These are phyloP conservation scores for Tachystola acroxantha DNA, from an alignment of 2,888 invertebrate species.

Conservation along the genomic window DNA sequence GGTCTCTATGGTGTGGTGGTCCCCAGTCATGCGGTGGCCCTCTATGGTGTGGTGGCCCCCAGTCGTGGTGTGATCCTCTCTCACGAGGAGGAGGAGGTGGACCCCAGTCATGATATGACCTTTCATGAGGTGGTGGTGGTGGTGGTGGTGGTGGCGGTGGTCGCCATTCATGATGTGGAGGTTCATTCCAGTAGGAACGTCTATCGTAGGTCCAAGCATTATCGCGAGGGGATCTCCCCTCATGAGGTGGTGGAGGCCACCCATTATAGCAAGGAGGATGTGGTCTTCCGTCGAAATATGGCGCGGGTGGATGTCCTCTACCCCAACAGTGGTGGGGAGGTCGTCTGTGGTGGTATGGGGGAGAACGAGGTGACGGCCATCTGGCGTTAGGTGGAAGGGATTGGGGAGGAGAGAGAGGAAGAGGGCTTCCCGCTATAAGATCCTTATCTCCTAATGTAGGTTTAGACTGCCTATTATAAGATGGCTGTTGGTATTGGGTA, in stretches of 20 bases:
- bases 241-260: conserved; percentile 5
- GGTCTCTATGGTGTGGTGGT: conserved; percentile 1
- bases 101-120: conserved; percentile 6
- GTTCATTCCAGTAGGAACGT: conserved; percentile 1
- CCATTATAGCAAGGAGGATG: conserved; percentile 9
- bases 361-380: conserved; percentile 15
- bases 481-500: too few relatives aligned
- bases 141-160: conserved; percentile 13
- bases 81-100: conserved; percentile 9
- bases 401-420: too few relatives aligned
- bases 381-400: conserved; percentile 13
- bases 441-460: too few relatives aligned
- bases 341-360: conserved; percentile 8
- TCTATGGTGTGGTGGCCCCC: conserved; percentile 9
- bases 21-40: conserved; percentile 9
- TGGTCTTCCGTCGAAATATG: conserved; percentile 1
- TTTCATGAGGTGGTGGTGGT: conserved; percentile 10
- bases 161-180: conserved; percentile 13
- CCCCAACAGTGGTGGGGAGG: conserved; percentile 7
- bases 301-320: conserved; percentile 7
- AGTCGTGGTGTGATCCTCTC: conserved; percentile 11
- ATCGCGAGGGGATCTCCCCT: conserved; percentile 9
- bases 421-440: not conserved
- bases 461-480: too few relatives aligned
- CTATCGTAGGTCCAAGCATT: not conserved